Evolutionary conservation across 1,140 invertebrate genomes (phyloP), one percentile per base, ranked within the genome.

Genomic region (Uloborus diversus): DNA sequence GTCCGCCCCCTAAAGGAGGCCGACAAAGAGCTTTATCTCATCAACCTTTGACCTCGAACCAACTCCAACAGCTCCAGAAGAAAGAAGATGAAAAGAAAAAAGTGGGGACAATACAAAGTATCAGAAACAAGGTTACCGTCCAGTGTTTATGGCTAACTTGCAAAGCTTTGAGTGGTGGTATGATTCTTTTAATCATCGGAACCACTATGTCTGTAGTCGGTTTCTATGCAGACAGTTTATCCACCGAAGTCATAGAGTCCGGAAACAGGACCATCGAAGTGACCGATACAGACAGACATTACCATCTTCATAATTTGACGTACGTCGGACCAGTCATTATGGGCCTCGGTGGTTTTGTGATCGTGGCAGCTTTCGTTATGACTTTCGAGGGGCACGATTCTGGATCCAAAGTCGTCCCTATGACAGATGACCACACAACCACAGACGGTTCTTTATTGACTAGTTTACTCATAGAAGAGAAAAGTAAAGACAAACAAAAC

Each of bases 311-410:
- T 86, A 96, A 96, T 85, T 88, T 96, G 1, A 95, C 94, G 0
- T 96, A 96, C 84, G 94, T 94, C 2, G 95, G 94, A 9, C 95
- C 95, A 9, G 95, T 96, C 78, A 93, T 96, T 28, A 96, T 96
- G 95, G 95, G 94, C 37, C 91, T 96, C 42, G 95, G 95, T 88
- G 94, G 93, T 93, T 89, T 97, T 84, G 95, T 96, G 70, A 94
- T 97, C 4, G 94, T 96, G 1, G 94, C 95, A 5, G 94, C 94
- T 0, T 96, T 94, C 82, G 95, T 97, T n/a, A 95, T 96, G 94
- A 96, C 94, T 0, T 96, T 96, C 83, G 94, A 96, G 85, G 94
- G 80, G 4, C 80, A 80, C 27, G 83, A 84, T 33, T 64, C 80
- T 5, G 30, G 81, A 0, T 61, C 81, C 0, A 82, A 81, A 61